These are phyloP conservation scores for Chelon auratus DNA, from an alignment of 2,797 vertebrate genomes.

Conservation along the genomic window DNA sequence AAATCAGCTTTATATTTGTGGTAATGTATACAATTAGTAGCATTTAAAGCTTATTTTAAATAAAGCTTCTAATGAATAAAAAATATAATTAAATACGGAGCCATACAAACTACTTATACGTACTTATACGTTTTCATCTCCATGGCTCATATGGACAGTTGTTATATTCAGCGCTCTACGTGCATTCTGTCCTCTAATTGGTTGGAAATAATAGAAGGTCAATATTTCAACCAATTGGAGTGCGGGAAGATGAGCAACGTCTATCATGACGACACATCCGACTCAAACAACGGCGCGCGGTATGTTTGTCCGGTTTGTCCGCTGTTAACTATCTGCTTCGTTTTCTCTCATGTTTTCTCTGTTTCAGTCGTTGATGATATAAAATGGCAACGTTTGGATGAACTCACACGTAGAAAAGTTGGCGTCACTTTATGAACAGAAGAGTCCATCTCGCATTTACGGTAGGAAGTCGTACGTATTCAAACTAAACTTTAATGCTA, in stretches of 20 bases:
- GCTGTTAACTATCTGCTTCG: not conserved
- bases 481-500: constrained; percentile 9
- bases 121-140: not conserved
- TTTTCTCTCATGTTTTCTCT: not conserved
- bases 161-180: constrained; percentile 34
- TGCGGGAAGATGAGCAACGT: fast-evolving
- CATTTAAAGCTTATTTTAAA: too few relatives aligned
- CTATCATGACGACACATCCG: constrained; percentile 65
- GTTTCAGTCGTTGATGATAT: not conserved
- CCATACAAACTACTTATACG: too few relatives aligned
- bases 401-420: not conserved
- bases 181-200: constrained; percentile 1
- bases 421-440: not conserved
- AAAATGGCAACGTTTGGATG: not conserved
- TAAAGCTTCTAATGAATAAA: too few relatives aligned
- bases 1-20: too few relatives aligned
- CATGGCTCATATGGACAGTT: not conserved
- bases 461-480: constrained; percentile 47
- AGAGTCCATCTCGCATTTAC: not conserved
- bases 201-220: fast-evolving
- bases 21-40: too few relatives aligned
- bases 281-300: constrained; percentile 54
- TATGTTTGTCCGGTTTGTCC: not conserved
- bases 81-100: too few relatives aligned
- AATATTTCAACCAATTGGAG: constrained; percentile 58